Evolutionary conservation across 2,888 invertebrate genomes (phyloP).

Genomic region (Drosophila fungiperda): DNA sequence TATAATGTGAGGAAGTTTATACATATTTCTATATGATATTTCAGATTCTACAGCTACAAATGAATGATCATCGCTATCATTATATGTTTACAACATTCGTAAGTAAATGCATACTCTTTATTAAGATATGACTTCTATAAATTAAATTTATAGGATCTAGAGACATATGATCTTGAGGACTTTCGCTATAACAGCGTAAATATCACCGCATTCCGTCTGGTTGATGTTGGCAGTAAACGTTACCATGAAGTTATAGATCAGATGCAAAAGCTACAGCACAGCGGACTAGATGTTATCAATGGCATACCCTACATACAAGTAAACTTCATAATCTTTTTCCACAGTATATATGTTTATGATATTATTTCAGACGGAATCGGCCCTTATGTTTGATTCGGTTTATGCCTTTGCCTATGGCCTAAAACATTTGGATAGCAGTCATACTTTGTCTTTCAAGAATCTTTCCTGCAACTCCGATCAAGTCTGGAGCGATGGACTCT

Average conservation of each 20-base stretch:
- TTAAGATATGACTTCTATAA: neutral
- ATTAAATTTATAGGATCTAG: constrained; percentile 89
- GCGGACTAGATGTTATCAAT: constrained; percentile 90
- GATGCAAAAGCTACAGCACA: constrained; percentile 95
- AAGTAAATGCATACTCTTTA: constrained; percentile 87
- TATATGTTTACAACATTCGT: constrained; percentile 98
- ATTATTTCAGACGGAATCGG: constrained; percentile 91
- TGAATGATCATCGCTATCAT: constrained; percentile 98
- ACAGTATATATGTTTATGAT: neutral
- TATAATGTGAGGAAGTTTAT: neutral
- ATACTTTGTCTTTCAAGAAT: constrained; percentile 89
- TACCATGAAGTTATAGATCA: constrained; percentile 91
- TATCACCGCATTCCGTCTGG: constrained; percentile 96
- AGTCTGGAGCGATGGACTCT: constrained; percentile 92
- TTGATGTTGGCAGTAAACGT: constrained; percentile 91
- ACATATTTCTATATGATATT: neutral
- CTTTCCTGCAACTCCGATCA: constrained; percentile 93
- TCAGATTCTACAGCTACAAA: constrained; percentile 96
- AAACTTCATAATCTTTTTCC: constrained; percentile 39
- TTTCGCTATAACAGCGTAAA: constrained; percentile 97
- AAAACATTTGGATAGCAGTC: constrained; percentile 89
- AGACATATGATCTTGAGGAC: constrained; percentile 94
- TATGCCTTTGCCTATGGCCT: constrained; percentile 92
- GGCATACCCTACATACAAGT: constrained; percentile 89
- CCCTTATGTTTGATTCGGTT: constrained; percentile 94